A percentile compares a stretch with the other conserved stretches of the same genome.
phyloP scores from a whole-genome alignment of 2,113 vertebrate species.

The Catharus minimus region DNA sequence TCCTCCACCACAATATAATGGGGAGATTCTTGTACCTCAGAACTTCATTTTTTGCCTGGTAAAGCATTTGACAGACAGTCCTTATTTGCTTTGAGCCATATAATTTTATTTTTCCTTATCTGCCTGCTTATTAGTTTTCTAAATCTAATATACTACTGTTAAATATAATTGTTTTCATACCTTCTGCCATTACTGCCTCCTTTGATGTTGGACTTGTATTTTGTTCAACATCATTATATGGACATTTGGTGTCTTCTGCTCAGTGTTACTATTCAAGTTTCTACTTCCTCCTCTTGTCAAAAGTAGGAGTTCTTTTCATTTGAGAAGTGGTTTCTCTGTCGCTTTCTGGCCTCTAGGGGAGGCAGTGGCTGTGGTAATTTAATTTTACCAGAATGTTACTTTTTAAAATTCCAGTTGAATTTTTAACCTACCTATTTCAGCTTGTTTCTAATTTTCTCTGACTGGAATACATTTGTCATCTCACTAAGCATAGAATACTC shows the following conservation, averaged over 20 bases:
- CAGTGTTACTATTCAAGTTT: background rate
- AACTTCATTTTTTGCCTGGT: background rate
- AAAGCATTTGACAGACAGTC: background rate
- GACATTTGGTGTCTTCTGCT: background rate
- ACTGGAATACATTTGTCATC: background rate
- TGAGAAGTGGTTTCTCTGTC: background rate
- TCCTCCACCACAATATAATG: accelerated
- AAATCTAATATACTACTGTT: background rate
- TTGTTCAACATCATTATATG: background rate
- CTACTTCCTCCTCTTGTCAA: background rate
- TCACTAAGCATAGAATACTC: background rate
- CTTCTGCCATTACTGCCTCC: background rate
- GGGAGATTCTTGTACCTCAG: background rate
- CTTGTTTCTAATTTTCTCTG: background rate
- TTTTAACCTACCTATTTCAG: background rate
- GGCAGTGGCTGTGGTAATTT: background rate
- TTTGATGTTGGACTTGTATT: background rate
- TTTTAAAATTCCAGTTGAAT: background rate
- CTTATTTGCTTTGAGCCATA: background rate
- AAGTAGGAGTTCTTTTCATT: background rate
- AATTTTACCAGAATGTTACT: background rate
- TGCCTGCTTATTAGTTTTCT: background rate
- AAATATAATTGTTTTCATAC: background rate
- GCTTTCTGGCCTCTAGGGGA: background rate
- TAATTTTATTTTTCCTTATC: background rate